These are phyloP conservation scores for Huso huso DNA, from an alignment of 2,797 vertebrate genomes.

Conservation along the genomic window DNA sequence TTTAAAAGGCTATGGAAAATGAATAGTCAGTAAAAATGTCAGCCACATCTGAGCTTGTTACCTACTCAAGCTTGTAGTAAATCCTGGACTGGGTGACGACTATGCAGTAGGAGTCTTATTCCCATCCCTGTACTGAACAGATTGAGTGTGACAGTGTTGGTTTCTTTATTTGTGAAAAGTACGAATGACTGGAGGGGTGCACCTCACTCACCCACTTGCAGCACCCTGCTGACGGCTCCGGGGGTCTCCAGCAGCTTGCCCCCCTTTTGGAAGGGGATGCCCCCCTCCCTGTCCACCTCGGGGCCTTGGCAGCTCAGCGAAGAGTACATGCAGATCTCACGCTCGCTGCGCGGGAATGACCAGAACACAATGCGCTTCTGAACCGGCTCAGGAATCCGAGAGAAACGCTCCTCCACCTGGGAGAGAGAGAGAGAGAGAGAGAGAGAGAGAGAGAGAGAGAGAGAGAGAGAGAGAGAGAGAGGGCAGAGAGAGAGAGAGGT, in stretches of 20 bases:
- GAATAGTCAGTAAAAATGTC: too few relatives aligned
- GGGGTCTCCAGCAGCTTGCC: conserved; percentile 44
- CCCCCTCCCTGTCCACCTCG: conserved; percentile 42
- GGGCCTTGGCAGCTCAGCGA: conserved; percentile 48
- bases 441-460: too few relatives aligned
- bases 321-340: conserved; percentile 57
- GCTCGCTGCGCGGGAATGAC: conserved; percentile 54
- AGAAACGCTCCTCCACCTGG: conserved; percentile 52
- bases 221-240: conserved; percentile 46
- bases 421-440: background rate
- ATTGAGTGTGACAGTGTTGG: too few relatives aligned
- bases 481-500: background rate
- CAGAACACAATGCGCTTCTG: conserved; percentile 57
- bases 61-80: too few relatives aligned
- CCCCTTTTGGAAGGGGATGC: conserved; percentile 48
- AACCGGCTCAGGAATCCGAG: conserved; percentile 49
- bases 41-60: too few relatives aligned
- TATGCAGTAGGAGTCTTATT: too few relatives aligned
- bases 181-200: too few relatives aligned
- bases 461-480: background rate
- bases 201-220: conserved; percentile 53
- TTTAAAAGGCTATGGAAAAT: too few relatives aligned
- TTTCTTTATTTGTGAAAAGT: too few relatives aligned
- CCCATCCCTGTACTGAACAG: too few relatives aligned
- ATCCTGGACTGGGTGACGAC: too few relatives aligned